phyloP scores from a whole-genome alignment of 2,797 vertebrate genomes.

The Falco novaeseelandiae region DNA sequence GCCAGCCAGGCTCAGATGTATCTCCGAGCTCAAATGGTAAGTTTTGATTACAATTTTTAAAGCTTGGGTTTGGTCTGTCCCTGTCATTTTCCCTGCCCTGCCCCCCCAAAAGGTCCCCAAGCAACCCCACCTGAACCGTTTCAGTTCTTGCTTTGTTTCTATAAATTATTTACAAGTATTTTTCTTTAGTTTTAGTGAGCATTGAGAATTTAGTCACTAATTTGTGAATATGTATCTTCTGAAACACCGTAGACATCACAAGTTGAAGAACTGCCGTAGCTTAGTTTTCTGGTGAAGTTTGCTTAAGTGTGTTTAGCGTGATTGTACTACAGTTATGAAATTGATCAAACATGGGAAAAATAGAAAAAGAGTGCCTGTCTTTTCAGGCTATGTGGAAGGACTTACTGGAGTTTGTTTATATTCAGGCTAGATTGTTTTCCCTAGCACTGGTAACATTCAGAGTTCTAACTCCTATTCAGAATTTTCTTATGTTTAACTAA shows the following conservation, averaged over 20 bases:
- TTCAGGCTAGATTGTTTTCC: not conserved
- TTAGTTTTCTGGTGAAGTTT: not conserved
- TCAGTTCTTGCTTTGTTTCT: not conserved
- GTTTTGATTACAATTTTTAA: slow-evolving; percentile 14
- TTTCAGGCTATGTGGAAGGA: not conserved
- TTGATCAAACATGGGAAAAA: not conserved
- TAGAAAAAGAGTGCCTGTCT: not conserved
- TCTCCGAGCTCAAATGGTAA: slow-evolving; percentile 95
- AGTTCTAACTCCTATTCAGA: not conserved
- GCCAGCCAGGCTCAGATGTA: slow-evolving; percentile 97
- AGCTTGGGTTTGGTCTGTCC: not conserved
- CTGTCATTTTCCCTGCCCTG: not conserved
- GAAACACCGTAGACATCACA: not conserved
- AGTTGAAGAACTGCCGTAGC: not conserved
- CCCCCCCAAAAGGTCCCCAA: not conserved
- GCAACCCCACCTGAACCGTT: accelerated
- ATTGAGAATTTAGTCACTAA: not conserved
- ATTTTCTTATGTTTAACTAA: not conserved
- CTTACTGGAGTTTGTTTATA: not conserved
- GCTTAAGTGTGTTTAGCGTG: not conserved
- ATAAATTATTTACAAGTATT: not conserved
- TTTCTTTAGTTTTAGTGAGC: not conserved
- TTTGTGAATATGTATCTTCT: not conserved
- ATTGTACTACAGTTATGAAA: not conserved
- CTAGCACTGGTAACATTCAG: not conserved